Conservation (phyloP, 2,113 vertebrate genomes). For the Willisornis vidua region DNA sequence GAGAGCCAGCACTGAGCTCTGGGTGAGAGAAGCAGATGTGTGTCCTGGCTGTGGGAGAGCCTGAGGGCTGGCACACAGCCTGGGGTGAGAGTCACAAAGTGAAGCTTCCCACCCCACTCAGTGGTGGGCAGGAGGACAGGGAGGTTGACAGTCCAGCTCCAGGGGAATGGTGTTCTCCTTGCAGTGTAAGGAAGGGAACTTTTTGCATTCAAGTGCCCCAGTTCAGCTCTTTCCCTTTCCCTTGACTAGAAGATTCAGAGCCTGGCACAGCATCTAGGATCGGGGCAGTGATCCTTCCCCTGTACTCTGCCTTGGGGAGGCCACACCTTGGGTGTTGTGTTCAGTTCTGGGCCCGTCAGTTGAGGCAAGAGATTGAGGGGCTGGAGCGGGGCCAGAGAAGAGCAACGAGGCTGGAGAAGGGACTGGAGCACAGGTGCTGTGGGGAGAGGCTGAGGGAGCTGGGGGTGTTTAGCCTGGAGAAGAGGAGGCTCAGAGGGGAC, state of each 20-base stretch:
- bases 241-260: not conserved
- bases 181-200: not conserved
- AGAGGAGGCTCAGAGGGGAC: too few species aligned
- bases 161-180: not conserved
- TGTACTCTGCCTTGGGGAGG: too few species aligned
- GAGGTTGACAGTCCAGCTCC: not conserved
- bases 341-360: too few species aligned
- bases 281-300: too few species aligned
- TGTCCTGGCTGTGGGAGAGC: not conserved
- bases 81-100: not conserved
- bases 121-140: not conserved
- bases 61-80: not conserved
- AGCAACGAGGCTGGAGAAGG: too few species aligned
- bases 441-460: too few species aligned
- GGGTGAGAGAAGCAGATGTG: fast-evolving
- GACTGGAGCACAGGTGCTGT: too few species aligned
- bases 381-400: too few species aligned
- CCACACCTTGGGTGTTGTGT: too few species aligned
- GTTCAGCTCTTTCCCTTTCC: fast-evolving
- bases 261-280: not conserved
- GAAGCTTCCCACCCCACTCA: not conserved
- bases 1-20: not conserved
- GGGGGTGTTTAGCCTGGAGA: too few species aligned
- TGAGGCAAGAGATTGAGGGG: too few species aligned
- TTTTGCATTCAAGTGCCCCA: not conserved